Evolutionary conservation across 2,888 invertebrate genomes (phyloP).

Genomic region (Scrobipalpa atriplicella): DNA sequence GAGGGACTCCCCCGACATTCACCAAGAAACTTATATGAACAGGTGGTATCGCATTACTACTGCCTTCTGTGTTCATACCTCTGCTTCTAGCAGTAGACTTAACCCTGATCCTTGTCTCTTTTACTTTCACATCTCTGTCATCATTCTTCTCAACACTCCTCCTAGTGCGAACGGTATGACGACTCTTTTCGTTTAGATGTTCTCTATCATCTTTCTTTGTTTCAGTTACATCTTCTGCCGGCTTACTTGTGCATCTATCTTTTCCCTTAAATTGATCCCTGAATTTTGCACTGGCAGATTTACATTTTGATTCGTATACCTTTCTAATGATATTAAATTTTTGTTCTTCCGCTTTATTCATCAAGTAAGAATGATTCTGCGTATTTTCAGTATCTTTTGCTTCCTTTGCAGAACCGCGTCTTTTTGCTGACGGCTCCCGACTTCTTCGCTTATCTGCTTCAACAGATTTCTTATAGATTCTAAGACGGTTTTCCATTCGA

Average conservation of each 20-base stretch:
- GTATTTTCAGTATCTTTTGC: conserved; percentile 38
- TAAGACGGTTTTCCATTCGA: conserved; percentile 72
- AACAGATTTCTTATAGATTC: conserved; percentile 67
- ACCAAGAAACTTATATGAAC: conserved; percentile 71
- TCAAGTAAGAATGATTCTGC: conserved; percentile 56
- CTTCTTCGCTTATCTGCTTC: conserved; percentile 54
- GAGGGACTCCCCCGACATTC: conserved; percentile 61
- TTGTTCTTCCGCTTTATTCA: conserved; percentile 59
- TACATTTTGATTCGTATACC: conserved; percentile 48
- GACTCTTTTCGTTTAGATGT: neutral
- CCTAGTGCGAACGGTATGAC: neutral
- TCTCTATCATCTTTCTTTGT: conserved; percentile 13
- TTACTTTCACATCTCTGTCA: neutral
- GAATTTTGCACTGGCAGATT: conserved; percentile 51
- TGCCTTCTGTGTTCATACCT: conserved; percentile 48
- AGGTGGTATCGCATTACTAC: conserved; percentile 46
- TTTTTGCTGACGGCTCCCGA: conserved; percentile 42
- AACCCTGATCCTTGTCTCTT: conserved; percentile 20
- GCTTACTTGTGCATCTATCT: conserved; percentile 37
- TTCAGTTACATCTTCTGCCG: conserved; percentile 18
- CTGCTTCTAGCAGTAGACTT: conserved; percentile 52
- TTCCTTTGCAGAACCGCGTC: conserved; percentile 40
- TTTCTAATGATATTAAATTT: conserved; percentile 43
- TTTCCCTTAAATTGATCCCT: conserved; percentile 37
- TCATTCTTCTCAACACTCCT: neutral